phyloP scores from a whole-genome alignment of 2,113 vertebrate genomes.

The Morone saxatilis region DNA sequence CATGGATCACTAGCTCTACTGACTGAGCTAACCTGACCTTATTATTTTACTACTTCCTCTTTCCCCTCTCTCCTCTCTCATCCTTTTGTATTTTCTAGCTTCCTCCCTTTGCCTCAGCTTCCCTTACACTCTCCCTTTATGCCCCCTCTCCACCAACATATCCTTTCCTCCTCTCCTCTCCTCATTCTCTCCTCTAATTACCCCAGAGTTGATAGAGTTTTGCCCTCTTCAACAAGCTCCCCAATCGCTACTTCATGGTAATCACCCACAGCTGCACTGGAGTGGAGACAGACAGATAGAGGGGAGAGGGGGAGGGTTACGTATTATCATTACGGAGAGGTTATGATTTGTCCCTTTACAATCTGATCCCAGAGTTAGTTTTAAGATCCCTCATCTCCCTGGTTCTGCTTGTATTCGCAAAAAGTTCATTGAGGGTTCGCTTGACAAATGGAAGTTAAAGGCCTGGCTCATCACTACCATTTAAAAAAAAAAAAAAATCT shows the following conservation, averaged over 20 bases:
- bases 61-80: background rate
- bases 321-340: constrained; percentile 51
- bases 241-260: constrained; percentile 75
- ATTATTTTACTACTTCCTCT: constrained; percentile 6
- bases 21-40: background rate
- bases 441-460: constrained; percentile 35
- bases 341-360: constrained; percentile 56
- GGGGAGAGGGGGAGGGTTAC: constrained; percentile 4
- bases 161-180: constrained; percentile 52
- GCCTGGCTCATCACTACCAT: constrained; percentile 8
- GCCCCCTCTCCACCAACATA: constrained; percentile 12
- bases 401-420: constrained; percentile 51
- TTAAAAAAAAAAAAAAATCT: constrained; percentile 1
- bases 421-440: background rate
- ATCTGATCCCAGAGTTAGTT: constrained; percentile 45
- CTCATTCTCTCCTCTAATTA: constrained; percentile 68
- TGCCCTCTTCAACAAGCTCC: constrained; percentile 66
- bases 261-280: constrained; percentile 83
- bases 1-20: too few relatives aligned
- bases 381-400: constrained; percentile 32
- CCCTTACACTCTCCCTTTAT: constrained; percentile 8
- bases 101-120: constrained; percentile 3
- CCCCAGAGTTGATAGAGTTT: constrained; percentile 56
- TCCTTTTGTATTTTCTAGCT: constrained; percentile 20
- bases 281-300: constrained; percentile 67